A percentile compares a stretch with the other conserved stretches of the same genome.
Conservation (phyloP, 2,797 vertebrate genomes). For the Characodon lateralis region DNA sequence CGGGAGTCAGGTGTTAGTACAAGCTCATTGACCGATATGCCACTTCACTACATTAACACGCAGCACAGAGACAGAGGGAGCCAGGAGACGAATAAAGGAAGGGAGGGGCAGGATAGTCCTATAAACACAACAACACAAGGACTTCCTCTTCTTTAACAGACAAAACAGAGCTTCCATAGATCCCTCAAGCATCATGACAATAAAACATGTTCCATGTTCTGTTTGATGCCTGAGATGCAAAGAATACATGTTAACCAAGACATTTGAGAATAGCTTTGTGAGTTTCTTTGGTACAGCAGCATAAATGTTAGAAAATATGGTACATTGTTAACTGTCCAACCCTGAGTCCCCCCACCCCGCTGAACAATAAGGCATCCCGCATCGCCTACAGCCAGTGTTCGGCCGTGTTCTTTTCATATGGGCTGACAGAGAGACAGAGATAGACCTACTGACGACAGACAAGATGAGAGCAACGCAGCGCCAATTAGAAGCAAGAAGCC, state of each 20-base stretch:
- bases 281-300: conserved; percentile 15
- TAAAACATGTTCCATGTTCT: conserved; percentile 23
- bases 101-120: conserved; percentile 26
- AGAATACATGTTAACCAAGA: conserved; percentile 17
- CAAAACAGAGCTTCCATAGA: conserved; percentile 11
- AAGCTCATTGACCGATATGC: conserved; percentile 78
- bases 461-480: conserved; percentile 56
- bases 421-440: conserved; percentile 61
- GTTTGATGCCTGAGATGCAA: conserved; percentile 25
- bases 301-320: conserved; percentile 24
- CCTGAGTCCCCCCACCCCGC: conserved; percentile 26
- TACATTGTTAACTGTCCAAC: conserved; percentile 47
- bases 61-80: conserved; percentile 50
- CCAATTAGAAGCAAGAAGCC: conserved; percentile 77
- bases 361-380: conserved; percentile 27
- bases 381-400: conserved; percentile 29
- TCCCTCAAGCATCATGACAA: conserved; percentile 22
- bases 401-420: conserved; percentile 69
- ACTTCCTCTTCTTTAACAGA: conserved; percentile 21
- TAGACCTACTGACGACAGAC: conserved; percentile 66
- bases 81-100: conserved; percentile 36
- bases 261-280: neutral
- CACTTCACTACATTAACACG: conserved; percentile 82
- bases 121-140: conserved; percentile 40
- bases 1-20: conserved; percentile 83